phyloP scores from a whole-genome alignment of 2,888 invertebrate genomes.

The Caenorhabditis imperialis region DNA sequence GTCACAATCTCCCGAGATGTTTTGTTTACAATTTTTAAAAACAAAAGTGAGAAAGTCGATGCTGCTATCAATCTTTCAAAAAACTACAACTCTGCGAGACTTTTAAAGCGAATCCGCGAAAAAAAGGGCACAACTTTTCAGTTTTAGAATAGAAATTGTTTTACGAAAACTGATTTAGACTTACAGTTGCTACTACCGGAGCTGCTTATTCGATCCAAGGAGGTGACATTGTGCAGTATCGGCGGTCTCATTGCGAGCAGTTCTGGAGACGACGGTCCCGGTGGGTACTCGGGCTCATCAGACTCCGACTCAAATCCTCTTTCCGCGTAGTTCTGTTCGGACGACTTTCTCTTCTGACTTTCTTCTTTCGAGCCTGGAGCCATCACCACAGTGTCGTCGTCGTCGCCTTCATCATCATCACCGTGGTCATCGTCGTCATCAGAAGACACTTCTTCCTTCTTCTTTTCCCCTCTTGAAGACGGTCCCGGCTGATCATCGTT shows the following conservation, averaged over 20 bases:
- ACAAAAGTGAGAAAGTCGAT: too few species aligned
- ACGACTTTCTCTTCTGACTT: not conserved
- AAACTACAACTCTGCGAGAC: too few species aligned
- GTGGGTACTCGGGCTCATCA: conserved; percentile 17
- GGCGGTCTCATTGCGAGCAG: not conserved
- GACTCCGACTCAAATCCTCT: conserved; percentile 1
- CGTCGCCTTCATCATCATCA: not conserved
- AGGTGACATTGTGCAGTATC: not conserved
- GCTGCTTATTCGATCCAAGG: not conserved
- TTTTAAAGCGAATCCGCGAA: too few species aligned
- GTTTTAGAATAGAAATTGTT: too few species aligned
- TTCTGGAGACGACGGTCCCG: not conserved
- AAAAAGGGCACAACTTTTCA: too few species aligned
- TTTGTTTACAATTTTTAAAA: too few species aligned
- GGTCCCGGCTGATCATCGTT: not conserved
- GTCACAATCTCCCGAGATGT: too few species aligned
- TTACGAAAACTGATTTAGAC: too few species aligned
- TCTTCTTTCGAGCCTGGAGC: too few species aligned
- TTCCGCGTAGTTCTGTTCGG: not conserved
- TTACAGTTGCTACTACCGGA: not conserved
- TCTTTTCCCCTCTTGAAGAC: not conserved
- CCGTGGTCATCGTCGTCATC: not conserved
- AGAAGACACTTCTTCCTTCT: not conserved
- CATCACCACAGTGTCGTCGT: not conserved
- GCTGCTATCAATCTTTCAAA: too few species aligned